Base-by-base conservation (phyloP, 2,888 invertebrate species). In the Saturnia japonica region DNA sequence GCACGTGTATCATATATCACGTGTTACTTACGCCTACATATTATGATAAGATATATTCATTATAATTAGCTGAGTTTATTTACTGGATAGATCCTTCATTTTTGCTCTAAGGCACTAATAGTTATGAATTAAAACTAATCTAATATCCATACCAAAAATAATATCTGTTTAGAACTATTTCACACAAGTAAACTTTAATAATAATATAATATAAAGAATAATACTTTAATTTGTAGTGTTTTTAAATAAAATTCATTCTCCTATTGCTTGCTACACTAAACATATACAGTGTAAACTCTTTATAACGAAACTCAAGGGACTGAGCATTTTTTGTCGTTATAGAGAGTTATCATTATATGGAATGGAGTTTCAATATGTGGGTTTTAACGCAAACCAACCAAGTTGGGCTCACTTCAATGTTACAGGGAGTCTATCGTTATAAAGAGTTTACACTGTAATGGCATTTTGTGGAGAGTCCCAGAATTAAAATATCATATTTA, bases 1-100 rank as follows among this genome's bases (percentile, higher is more conserved):
- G 34, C 64, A 64, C n/a, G 64, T 40, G 64, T 40, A 16, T 64
- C 64, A 40, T 40, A 40, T 40, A 16, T 64, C 64, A 40, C 64
- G n/a, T 62, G 62, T 62, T 9, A 19, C 19, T 19, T 62, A 34
- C 25, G 62, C 14, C 62, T 40, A 62, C 19, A 62, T 62, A 34
- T 7, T 16, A n/a, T 51, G 16, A 51, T n/a, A 51, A 9, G 8
- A 51, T 51, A 51, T n/a, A 51, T 51, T n/a, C 14, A 51, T 51
- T 16, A 51, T 9, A 51, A 51, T 51, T 51, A 51, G 9, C n/a
- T 43, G 12, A 43, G 1, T 14, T 43, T 43, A 43, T 43, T 43
- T 43, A 43, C 43, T 43, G 43, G 43, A 4, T 51, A n/a, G n/a
- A 51, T 12, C 16, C 45, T 16, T 16, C 16, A 47, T 16, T 47